These are phyloP conservation scores for Bombus picipes DNA, from an alignment of 1,140 invertebrate genomes.

Conservation along the genomic window DNA sequence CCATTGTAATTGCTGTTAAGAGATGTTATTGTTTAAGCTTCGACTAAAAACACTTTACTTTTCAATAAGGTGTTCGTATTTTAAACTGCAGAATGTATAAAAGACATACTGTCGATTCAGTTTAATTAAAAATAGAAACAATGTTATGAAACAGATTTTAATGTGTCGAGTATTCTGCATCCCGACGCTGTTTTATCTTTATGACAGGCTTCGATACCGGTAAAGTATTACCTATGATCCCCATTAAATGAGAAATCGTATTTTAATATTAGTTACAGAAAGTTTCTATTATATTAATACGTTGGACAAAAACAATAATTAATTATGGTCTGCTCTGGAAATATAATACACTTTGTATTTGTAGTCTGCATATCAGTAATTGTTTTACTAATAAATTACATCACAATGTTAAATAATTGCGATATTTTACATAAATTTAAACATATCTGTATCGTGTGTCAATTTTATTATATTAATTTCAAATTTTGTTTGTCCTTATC, in stretches of 20 bases:
- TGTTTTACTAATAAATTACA: neutral
- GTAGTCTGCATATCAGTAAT: neutral
- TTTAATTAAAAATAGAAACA: neutral
- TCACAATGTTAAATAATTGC: neutral
- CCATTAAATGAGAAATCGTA: neutral
- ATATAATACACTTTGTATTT: neutral
- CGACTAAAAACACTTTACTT: neutral
- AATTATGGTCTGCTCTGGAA: neutral
- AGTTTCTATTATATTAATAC: neutral
- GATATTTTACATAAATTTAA: too few relatives aligned
- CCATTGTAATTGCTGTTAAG: neutral
- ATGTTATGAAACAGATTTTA: neutral
- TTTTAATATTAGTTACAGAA: neutral
- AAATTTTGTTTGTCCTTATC: neutral
- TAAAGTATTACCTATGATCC: too few relatives aligned
- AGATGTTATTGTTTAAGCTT: neutral
- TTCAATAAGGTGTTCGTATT: neutral
- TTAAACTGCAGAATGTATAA: neutral
- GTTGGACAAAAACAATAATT: too few relatives aligned
- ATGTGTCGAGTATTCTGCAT: too few relatives aligned
- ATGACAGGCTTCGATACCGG: too few relatives aligned
- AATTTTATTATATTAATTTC: neutral
- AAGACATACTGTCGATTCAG: neutral
- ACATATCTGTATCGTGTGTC: neutral
- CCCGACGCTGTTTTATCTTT: too few relatives aligned